Conservation (phyloP, 92 coral and sea anemone genomes). For the Phenganax subtilis region DNA sequence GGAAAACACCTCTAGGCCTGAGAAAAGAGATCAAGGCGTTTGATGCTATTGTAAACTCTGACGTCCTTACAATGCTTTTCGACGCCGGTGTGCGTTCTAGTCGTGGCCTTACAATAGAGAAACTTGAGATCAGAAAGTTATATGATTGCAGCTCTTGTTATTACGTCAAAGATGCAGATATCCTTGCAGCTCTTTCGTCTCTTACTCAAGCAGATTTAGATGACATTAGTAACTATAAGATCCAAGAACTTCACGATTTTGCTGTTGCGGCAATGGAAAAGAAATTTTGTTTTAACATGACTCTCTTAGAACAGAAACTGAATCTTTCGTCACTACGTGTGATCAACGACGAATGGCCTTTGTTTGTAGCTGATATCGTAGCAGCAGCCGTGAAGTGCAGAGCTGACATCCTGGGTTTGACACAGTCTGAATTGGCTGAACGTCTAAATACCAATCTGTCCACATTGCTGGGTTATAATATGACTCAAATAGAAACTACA, state of each 20-base stretch:
- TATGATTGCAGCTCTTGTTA: constrained; percentile 29
- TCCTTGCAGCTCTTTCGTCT: neutral
- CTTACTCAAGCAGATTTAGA: neutral
- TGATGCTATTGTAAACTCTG: neutral
- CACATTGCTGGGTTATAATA: neutral
- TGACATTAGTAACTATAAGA: neutral
- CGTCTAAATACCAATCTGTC: neutral
- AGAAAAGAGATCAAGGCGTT: neutral
- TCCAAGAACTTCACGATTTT: neutral
- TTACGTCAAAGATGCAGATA: constrained; percentile 4
- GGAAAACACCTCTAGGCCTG: constrained; percentile 8
- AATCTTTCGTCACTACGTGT: neutral
- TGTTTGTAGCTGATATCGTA: constrained; percentile 11
- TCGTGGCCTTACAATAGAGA: constrained; percentile 3
- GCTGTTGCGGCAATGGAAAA: constrained; percentile 10
- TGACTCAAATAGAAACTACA: neutral
- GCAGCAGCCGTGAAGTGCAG: constrained; percentile 20
- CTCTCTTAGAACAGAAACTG: constrained; percentile 7
- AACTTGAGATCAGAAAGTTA: neutral
- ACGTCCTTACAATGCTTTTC: neutral
- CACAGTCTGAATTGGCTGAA: constrained; percentile 7
- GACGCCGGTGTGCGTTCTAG: neutral
- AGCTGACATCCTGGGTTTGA: constrained; percentile 3
- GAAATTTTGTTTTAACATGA: constrained; percentile 30
- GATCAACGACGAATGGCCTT: constrained; percentile 13